Base-by-base conservation (phyloP, 2,113 vertebrate species). In the Calyptommatus sinebrachiatus region DNA sequence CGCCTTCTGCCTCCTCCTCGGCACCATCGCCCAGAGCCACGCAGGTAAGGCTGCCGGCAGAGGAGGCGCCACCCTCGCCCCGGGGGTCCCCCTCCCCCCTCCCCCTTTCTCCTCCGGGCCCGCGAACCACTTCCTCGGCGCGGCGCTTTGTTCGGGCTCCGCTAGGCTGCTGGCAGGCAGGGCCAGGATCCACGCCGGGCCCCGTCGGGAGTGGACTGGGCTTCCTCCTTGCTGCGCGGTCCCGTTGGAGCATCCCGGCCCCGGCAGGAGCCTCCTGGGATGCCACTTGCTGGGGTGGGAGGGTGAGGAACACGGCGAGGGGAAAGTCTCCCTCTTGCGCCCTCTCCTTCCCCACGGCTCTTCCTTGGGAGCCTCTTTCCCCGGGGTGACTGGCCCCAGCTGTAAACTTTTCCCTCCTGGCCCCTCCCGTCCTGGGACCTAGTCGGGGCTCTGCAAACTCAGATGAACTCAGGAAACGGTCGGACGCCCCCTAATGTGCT, bases 31-130 rank as follows among this genome's bases (percentile, higher is more conserved):
- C 63, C 89, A 78, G 73, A 92, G 91, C 80, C 83, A 87, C 87
- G 94, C 94, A 94, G 95, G 95, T 95, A 94, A 91, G n/a, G n/a
- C n/a, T n/a, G 63, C 16, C 24, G 93, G 48, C 81, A 53, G 8
- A 1, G 28, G 50, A 9, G 11, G 50, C 50, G 50, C 8, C 50
- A 14, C 16, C 50, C 50, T 9, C 50, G 50, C 50, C 50, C 10
- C 10, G 12, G 3, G 50, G 10, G 50, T 2, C 50, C 16, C 50
- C 50, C 12, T 7, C 50, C 50, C 50, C 50, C 50, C 50, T 7
- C 50, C 50, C 50, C 10, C 50, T 53, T 53, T 14, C 10, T 2
- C 50, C 50, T 53, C 6, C 50, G 10, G 7, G 50, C n/a, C n/a
- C n/a, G 50, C 50, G 50, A 12, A 14, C 10, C 10, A 14, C 10